Evolutionary conservation across 1,140 invertebrate species (phyloP).

Genomic region (Drosophila parvula): DNA sequence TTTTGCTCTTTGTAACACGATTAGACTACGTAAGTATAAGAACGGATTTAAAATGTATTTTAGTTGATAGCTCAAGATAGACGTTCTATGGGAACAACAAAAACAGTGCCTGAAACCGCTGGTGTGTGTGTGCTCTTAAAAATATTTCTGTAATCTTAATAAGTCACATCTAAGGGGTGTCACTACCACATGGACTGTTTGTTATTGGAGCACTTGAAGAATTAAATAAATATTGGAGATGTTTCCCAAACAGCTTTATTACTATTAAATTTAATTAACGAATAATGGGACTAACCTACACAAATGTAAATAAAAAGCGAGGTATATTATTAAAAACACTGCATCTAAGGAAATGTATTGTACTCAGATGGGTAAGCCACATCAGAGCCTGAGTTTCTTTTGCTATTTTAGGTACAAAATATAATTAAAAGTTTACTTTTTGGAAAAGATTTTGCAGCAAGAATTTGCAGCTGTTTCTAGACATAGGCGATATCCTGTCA

Average conservation of each 20-base stretch:
- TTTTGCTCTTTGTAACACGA: slow-evolving; percentile 9
- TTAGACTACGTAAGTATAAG: slow-evolving; percentile 31
- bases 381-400: neutral
- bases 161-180: neutral
- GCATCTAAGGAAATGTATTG: neutral
- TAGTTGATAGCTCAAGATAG: slow-evolving; percentile 24
- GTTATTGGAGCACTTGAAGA: slow-evolving; percentile 15
- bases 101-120: slow-evolving; percentile 23
- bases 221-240: slow-evolving; percentile 5
- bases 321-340: neutral
- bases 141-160: slow-evolving; percentile 7
- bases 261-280: neutral
- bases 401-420: neutral
- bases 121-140: neutral
- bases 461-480: neutral
- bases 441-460: neutral
- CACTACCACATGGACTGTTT: slow-evolving; percentile 26
- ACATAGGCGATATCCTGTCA: too few relatives aligned
- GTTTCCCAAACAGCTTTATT: slow-evolving; percentile 7
- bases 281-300: neutral
- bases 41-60: slow-evolving; percentile 26
- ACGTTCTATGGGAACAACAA: slow-evolving; percentile 5
- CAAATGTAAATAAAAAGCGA: neutral
- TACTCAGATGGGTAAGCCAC: neutral
- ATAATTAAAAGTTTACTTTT: neutral